Conservation (phyloP, 2,888 invertebrate species). For the Axea sp. region DNA sequence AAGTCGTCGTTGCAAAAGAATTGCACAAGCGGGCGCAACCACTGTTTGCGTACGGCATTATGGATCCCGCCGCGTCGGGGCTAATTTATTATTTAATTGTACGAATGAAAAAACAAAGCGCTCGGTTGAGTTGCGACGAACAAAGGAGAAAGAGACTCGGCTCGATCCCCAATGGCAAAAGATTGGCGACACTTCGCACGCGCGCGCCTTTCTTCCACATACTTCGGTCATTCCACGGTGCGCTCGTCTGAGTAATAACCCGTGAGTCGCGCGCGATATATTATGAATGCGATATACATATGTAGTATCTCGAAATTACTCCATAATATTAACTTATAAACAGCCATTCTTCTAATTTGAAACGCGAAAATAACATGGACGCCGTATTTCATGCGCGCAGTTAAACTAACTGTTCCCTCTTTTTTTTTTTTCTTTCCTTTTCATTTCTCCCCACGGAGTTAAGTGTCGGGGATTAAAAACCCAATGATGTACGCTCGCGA, state of each 20-base stretch:
- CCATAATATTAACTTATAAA: slow-evolving; percentile 54
- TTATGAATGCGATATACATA: slow-evolving; percentile 60
- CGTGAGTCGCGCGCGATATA: slow-evolving; percentile 56
- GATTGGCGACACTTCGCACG: slow-evolving; percentile 74
- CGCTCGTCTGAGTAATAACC: slow-evolving; percentile 59
- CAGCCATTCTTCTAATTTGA: slow-evolving; percentile 56
- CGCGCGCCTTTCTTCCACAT: slow-evolving; percentile 73
- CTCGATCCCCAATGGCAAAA: slow-evolving; percentile 72
- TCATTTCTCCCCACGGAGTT: no score
- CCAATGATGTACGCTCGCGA: slow-evolving; percentile 24
- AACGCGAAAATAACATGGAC: slow-evolving; percentile 37
- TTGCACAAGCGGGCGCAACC: slow-evolving; percentile 33
- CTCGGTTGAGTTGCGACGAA: slow-evolving; percentile 64
- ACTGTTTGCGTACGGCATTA: no score
- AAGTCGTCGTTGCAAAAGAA: slow-evolving; percentile 11
- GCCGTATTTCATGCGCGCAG: slow-evolving; percentile 39
- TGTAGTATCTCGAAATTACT: slow-evolving; percentile 55
- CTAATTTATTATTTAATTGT: slow-evolving; percentile 61
- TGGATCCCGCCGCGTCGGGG: no score
- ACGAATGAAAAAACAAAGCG: slow-evolving; percentile 62
- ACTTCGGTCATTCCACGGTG: slow-evolving; percentile 61
- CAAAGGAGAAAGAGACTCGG: slow-evolving; percentile 67
- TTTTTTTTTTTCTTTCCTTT: no score
- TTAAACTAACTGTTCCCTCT: slow-evolving; percentile 36
- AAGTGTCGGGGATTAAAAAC: slow-evolving; percentile 24